Evolutionary conservation across 23 tunicate species (phyloP), one percentile per base, ranked within the genome.

Genomic region (Diplosoma virens): DNA sequence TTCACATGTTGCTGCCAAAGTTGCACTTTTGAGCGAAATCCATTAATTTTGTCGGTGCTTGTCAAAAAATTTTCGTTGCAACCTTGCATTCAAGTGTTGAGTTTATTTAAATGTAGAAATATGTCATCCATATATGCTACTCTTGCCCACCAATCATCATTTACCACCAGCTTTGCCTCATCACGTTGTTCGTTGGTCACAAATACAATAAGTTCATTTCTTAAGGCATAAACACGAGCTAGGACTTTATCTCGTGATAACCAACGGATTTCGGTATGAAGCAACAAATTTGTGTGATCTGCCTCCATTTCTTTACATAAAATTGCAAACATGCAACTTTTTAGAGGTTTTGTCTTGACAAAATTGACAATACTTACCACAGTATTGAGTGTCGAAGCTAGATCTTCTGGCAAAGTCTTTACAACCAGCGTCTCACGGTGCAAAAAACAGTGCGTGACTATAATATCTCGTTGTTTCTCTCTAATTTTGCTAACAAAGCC

Each of bases 91-190:
- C 37, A 16, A 29, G 37, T 32, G 20, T 32, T 64, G 71, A 70
- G 76, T 37, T 36, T 25, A 70, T 70, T 37, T 17, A 14, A 34
- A 37, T 70, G 76, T 70, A 37, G 76, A 37, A 70, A 70, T 70
- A 37, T 36, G 65, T 70, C 29, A 37, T 21, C 76, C 76, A 70
- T 76, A 66, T 59, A 58, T 76, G 81, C 81, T 58, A 76, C 18
- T 31, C 37, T 76, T 58, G 72, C 81, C 66, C 70, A 58, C 72
- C 81, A 76, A 58, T 76, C 71, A 58, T 76, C 81, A 32, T 22
- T 20, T 76, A 48, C 81, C 72, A 56, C 6, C 63, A 56, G 63
- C 63, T 68, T 68, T 31, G 41, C 45, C 45, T 25, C 48, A 31
- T 36, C 45, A 36, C 45, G 75, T 36, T 33, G 52, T 68, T 32